Conservation (phyloP, 2,888 invertebrate genomes). For the Matsumyia berberina region DNA sequence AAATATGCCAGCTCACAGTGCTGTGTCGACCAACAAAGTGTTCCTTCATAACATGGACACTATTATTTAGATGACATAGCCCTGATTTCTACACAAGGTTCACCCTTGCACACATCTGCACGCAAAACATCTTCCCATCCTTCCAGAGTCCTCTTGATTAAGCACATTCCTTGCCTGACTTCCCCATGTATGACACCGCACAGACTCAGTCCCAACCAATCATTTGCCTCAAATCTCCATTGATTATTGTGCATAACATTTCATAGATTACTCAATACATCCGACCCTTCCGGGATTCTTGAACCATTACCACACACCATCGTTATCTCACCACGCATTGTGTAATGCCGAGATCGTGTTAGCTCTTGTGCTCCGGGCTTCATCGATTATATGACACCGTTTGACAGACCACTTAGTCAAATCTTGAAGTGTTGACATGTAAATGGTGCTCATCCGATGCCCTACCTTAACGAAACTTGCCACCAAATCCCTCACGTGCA, state of each 20-base stretch:
- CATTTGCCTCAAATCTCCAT: background rate
- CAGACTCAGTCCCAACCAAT: background rate
- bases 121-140: no score
- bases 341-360: conserved; percentile 21
- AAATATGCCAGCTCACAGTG: no score
- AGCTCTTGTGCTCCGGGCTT: background rate
- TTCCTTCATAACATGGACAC: no score
- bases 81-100: no score
- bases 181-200: no score
- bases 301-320: conserved; percentile 40
- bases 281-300: conserved; percentile 56
- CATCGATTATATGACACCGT: conserved; percentile 35
- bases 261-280: conserved; percentile 26
- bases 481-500: conserved; percentile 14
- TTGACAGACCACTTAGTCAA: conserved; percentile 31
- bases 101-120: no score
- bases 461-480: conserved; percentile 20
- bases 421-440: conserved; percentile 47
- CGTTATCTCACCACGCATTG: conserved; percentile 34
- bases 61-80: no score
- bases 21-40: no score
- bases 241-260: background rate
- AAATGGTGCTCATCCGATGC: conserved; percentile 22
- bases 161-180: no score
- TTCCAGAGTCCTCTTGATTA: no score